A percentile compares a stretch with the other conserved stretches of the same genome.
These are phyloP conservation scores for Drosophila pegasa DNA, from an alignment of 2,888 invertebrate genomes.

Conservation along the genomic window DNA sequence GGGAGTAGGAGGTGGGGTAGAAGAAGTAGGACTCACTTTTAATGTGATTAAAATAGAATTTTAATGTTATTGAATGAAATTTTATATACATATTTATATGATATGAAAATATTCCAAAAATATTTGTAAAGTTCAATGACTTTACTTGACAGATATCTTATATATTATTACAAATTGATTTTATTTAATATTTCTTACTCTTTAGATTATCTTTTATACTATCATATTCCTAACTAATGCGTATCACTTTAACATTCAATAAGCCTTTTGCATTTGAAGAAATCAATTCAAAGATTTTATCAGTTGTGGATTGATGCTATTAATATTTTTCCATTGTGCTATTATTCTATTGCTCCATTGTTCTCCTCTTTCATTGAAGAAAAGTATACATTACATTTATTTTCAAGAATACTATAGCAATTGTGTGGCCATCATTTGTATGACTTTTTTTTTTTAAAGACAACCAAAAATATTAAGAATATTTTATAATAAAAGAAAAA, in stretches of 20 bases:
- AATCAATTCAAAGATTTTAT: background rate
- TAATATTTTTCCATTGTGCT: background rate
- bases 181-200: no score
- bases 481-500: no score
- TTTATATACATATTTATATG: no score
- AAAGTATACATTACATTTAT: background rate
- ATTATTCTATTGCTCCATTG: background rate
- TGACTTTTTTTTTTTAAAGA: background rate
- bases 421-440: background rate
- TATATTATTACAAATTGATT: background rate
- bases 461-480: background rate
- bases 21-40: background rate
- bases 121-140: background rate
- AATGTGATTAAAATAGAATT: conserved; percentile 26
- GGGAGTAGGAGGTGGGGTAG: background rate
- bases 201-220: background rate
- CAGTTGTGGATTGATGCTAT: background rate
- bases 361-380: background rate
- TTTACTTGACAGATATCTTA: background rate
- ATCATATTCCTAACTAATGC: background rate
- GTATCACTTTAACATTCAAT: background rate
- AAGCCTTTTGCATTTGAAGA: background rate
- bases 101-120: no score
- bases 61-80: no score
- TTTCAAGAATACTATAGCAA: background rate